Evolutionary conservation across 2,113 vertebrate genomes (phyloP).

Genomic region (Chloroceryle aenea): DNA sequence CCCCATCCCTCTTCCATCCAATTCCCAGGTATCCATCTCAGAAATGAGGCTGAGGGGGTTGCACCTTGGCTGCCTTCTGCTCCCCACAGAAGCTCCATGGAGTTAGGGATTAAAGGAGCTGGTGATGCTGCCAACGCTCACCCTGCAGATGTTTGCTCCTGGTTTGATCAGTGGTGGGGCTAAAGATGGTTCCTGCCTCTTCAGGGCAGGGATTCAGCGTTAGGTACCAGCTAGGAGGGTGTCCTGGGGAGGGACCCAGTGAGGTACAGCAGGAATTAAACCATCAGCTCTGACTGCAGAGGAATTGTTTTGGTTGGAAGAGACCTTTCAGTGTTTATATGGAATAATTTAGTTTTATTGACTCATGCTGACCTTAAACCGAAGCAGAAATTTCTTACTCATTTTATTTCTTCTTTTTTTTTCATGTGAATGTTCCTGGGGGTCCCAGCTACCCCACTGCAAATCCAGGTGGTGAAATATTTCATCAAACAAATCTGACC

Average conservation of each 20-base stretch:
- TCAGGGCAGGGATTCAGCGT: accelerated
- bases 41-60: background rate
- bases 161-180: accelerated
- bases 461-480: background rate
- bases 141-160: accelerated
- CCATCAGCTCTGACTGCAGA: background rate
- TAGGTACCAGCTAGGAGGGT: too few species aligned
- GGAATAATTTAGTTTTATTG: background rate
- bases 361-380: background rate
- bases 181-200: background rate
- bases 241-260: background rate
- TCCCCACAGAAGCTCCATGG: background rate
- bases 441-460: background rate
- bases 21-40: background rate
- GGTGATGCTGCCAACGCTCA: too few species aligned
- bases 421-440: too few species aligned
- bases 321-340: background rate
- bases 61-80: background rate
- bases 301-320: too few species aligned
- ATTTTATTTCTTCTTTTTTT: background rate
- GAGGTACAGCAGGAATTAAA: background rate
- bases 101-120: accelerated
- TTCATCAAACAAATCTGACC: background rate
- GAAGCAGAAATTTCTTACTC: background rate
- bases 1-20: background rate